phyloP scores from a whole-genome alignment of 2,113 vertebrate genomes.

The Brachyhypopomus occidentalis region DNA sequence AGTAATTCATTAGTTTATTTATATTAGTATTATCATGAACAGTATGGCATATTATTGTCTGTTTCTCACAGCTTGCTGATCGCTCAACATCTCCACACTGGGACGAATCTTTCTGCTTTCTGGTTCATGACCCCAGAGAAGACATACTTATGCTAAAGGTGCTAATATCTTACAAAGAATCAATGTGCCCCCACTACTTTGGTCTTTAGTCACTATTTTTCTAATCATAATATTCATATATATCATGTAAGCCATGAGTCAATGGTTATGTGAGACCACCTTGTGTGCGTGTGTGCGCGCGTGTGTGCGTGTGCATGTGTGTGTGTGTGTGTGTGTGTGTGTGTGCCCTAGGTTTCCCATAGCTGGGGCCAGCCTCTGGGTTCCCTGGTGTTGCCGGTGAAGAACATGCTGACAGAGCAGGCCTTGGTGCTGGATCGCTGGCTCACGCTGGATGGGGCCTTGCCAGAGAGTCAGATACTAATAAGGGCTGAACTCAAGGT shows the following conservation, averaged over 20 bases:
- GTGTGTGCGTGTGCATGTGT: conserved; percentile 24
- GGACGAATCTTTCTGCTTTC: conserved; percentile 85
- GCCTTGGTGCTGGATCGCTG: conserved; percentile 81
- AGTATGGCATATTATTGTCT: not conserved
- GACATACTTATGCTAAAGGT: conserved; percentile 86
- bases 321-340: conserved; percentile 46
- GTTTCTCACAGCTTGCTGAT: conserved; percentile 68
- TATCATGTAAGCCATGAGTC: not conserved
- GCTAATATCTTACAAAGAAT: conserved; percentile 20
- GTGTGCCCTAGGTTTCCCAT: conserved; percentile 69
- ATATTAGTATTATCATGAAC: no score
- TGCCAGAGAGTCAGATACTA: conserved; percentile 80
- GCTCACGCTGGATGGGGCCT: conserved; percentile 76
- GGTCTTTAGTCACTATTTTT: not conserved
- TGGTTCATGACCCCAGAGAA: conserved; percentile 79
- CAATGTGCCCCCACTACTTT: not conserved
- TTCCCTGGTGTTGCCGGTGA: conserved; percentile 75
- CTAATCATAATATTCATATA: not conserved
- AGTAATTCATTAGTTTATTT: no score
- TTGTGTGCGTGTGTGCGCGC: conserved; percentile 5
- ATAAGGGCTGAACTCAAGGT: conserved; percentile 81
- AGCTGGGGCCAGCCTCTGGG: conserved; percentile 78
- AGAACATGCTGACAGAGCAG: conserved; percentile 75
- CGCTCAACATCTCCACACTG: conserved; percentile 80
- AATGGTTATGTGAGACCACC: not conserved